Evolutionary conservation across 2,888 invertebrate genomes (phyloP), one percentile per base, ranked within the genome.

Genomic region (Masnerella sp.): DNA sequence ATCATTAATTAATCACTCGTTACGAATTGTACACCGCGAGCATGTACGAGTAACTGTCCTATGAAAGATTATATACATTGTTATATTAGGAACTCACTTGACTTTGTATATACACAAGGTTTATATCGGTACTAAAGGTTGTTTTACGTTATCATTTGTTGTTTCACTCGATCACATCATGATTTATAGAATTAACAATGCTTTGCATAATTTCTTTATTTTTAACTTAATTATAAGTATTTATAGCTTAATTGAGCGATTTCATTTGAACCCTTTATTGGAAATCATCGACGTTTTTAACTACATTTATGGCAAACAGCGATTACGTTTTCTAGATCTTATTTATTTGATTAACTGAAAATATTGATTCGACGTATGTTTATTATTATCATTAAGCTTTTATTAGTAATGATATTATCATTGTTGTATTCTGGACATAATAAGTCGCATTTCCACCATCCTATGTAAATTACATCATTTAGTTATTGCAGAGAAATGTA

Each of bases 191-290:
- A n/a, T n/a, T n/a, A n/a, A n/a, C n/a, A n/a, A n/a, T n/a, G n/a
- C n/a, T n/a, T 20, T 18, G 12, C 7, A 18, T 11, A 11, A 42
- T 20, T 14, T 11, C 20, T 52, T 36, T 12, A 34, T 51, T 51
- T 18, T 49, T 34, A 36, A 2, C 18, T 11, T 32, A 0, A 30
- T 18, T n/a, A n/a, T n/a, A n/a, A n/a, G n/a, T n/a, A n/a, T n/a
- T n/a, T n/a, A n/a, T n/a, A n/a, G n/a, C n/a, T n/a, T n/a, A 20
- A 12, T 58, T 34, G 30, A 28, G 64, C 17, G 64, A 18, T 58
- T 49, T 67, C 40, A 18, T 49, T 67, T 58, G 32, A 58, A 67
- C 58, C 58, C 58, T 67, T 67, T 67, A 67, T 67, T 67, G 58
- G 58, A 67, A 47, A 20, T 22, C 15, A 14, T 28, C 42, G 32